These are phyloP conservation scores for Rhysida immarginata DNA, from an alignment of 1,140 invertebrate species.

Conservation along the genomic window DNA sequence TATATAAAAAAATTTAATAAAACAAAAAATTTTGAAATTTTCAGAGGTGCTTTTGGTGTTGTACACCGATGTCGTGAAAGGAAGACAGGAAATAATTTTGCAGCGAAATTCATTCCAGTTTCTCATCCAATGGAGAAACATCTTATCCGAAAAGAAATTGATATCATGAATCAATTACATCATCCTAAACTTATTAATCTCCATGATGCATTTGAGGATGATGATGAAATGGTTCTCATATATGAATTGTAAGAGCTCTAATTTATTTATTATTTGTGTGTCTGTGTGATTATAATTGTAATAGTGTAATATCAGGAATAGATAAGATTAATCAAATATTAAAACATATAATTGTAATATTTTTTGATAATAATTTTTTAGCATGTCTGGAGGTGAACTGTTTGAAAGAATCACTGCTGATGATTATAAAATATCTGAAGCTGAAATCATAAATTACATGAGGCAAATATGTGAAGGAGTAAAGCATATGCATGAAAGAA, in stretches of 20 bases:
- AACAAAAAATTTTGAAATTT: too few relatives aligned
- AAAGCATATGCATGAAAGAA: conserved; percentile 98
- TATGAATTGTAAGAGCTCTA: conserved; percentile 93
- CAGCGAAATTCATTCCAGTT: conserved; percentile 97
- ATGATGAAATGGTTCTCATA: conserved; percentile 97
- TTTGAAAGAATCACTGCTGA: conserved; percentile 97
- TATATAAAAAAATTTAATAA: too few relatives aligned
- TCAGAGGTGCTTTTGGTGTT: conserved; percentile 86
- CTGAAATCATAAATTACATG: conserved; percentile 99
- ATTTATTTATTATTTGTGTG: too few relatives aligned
- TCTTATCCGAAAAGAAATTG: conserved; percentile 93
- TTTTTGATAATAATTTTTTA: conserved; percentile 26
- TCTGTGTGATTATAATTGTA: too few relatives aligned
- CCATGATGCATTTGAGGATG: conserved; percentile 97
- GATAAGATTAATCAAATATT: too few relatives aligned
- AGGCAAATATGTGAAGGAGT: conserved; percentile 96
- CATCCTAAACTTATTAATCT: conserved; percentile 94
- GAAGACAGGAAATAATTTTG: conserved; percentile 90
- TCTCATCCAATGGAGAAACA: conserved; percentile 91
- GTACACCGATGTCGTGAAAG: conserved; percentile 94
- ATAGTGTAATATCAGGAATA: too few relatives aligned
- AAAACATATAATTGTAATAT: background rate
- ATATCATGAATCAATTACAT: conserved; percentile 97
- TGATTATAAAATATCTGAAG: conserved; percentile 94
- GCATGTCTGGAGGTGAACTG: conserved; percentile 92